These are phyloP conservation scores for Neofelis nebulosa DNA, from an alignment of 2,113 vertebrate species.

Conservation along the genomic window DNA sequence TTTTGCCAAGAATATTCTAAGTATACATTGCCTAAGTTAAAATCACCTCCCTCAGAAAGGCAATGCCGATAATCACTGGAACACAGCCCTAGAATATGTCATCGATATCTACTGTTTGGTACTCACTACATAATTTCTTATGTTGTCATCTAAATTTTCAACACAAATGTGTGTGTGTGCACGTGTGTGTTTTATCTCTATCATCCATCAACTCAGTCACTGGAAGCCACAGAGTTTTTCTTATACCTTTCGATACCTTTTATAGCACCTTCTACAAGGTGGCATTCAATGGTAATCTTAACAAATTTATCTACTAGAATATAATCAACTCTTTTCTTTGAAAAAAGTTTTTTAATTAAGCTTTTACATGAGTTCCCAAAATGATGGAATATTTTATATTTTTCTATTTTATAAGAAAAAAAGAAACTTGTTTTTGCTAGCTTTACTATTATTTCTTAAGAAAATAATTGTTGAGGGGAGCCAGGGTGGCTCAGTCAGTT, in stretches of 20 bases:
- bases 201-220: neutral
- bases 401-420: slow-evolving; percentile 26
- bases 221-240: neutral
- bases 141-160: neutral
- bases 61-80: neutral
- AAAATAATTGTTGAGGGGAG: neutral
- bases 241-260: neutral
- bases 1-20: neutral
- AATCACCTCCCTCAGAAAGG: neutral
- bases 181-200: neutral
- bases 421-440: neutral
- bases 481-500: too few species aligned
- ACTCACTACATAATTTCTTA: neutral
- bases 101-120: neutral
- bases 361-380: neutral
- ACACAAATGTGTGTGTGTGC: neutral
- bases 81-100: neutral
- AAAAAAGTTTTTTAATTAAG: neutral
- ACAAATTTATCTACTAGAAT: neutral
- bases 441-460: slow-evolving; percentile 10
- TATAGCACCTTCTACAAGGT: neutral
- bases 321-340: neutral
- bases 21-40: neutral
- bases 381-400: neutral
- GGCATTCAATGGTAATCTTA: neutral